Conservation (phyloP, 2,113 vertebrate genomes). For the Tenebrosternarchus preto region DNA sequence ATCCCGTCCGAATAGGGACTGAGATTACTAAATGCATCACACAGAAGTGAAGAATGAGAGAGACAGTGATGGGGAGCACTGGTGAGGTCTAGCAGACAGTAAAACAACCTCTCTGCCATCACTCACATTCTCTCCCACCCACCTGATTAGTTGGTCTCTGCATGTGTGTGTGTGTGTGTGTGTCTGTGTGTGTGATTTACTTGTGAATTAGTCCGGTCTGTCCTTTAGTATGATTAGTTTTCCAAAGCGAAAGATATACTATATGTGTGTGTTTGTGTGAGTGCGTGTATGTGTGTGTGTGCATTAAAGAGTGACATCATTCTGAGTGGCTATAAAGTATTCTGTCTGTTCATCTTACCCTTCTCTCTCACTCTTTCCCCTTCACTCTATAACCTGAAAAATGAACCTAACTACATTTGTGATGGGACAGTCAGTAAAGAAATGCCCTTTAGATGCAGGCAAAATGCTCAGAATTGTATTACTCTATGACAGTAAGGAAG, state of each 20-base stretch:
- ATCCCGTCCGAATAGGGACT: too few relatives aligned
- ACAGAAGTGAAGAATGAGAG: not conserved
- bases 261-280: not conserved
- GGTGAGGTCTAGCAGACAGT: slow-evolving; percentile 15
- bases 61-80: not conserved
- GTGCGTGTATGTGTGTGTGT: not conserved
- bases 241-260: slow-evolving; percentile 6
- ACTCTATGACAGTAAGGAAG: not conserved
- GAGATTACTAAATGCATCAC: not conserved
- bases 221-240: slow-evolving; percentile 48
- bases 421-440: slow-evolving; percentile 7
- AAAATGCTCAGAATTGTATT: slow-evolving; percentile 33
- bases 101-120: slow-evolving; percentile 28
- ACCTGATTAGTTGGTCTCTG: slow-evolving; percentile 22
- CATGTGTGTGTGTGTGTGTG: slow-evolving; percentile 32
- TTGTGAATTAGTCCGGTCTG: slow-evolving; percentile 52
- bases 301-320: slow-evolving; percentile 27
- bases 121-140: slow-evolving; percentile 30
- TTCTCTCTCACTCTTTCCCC: not conserved
- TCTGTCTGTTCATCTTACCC: slow-evolving; percentile 2
- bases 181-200: slow-evolving; percentile 25
- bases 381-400: not conserved
- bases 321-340: slow-evolving; percentile 8
- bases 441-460: slow-evolving; percentile 16
- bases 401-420: slow-evolving; percentile 36